These are phyloP conservation scores for Apodemia zela DNA, from an alignment of 2,888 invertebrate genomes.

Conservation along the genomic window DNA sequence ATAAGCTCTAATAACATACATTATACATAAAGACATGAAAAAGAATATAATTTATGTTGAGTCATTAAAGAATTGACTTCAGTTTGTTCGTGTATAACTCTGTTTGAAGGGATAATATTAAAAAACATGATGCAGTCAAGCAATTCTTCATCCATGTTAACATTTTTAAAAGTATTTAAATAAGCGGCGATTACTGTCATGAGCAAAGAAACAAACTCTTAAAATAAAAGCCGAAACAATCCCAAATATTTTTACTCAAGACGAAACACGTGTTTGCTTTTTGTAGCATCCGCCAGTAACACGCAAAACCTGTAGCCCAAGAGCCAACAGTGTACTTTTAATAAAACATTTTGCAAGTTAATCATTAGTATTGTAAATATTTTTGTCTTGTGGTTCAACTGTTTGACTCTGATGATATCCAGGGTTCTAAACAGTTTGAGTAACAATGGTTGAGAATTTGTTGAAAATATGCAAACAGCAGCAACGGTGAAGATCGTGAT, in stretches of 20 bases:
- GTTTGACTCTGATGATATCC: too few species aligned
- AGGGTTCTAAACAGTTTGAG: too few species aligned
- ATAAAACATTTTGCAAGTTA: neutral
- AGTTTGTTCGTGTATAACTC: neutral
- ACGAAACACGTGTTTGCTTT: slow-evolving; percentile 11
- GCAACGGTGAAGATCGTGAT: too few species aligned
- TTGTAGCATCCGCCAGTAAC: slow-evolving; percentile 5
- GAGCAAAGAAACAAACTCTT: neutral
- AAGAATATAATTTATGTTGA: too few species aligned
- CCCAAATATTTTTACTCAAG: slow-evolving; percentile 7
- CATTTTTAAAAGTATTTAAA: slow-evolving; percentile 9
- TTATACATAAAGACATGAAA: too few species aligned
- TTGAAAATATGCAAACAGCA: too few species aligned
- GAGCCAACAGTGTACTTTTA: neutral
- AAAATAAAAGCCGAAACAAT: slow-evolving; percentile 11
- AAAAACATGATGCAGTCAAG: neutral
- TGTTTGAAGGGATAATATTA: neutral
- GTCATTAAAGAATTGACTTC: too few species aligned
- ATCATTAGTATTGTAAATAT: too few species aligned
- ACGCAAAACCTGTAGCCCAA: slow-evolving; percentile 1
- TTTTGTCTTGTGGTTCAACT: too few species aligned
- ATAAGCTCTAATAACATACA: too few species aligned
- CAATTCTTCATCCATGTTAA: slow-evolving; percentile 5
- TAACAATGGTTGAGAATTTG: too few species aligned
- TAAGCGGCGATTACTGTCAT: slow-evolving; percentile 3